Percentiles rank a stretch among this genome's conserved stretches.
Evolutionary conservation across 2,888 invertebrate species (phyloP).

Genomic region (Cephalotes varians): DNA sequence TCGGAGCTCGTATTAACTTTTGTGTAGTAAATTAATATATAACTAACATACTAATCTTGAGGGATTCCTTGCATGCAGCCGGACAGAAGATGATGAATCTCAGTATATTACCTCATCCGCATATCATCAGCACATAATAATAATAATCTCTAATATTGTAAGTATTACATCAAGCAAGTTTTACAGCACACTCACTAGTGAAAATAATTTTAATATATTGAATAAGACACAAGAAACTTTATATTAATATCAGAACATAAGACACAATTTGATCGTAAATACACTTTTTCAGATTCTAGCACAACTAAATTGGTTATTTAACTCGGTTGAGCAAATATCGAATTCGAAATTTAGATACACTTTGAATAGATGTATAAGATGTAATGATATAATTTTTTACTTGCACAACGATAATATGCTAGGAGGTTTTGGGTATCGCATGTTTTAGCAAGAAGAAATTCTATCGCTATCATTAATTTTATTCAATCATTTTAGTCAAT

Average conservation of each 20-base stretch:
- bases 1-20: conserved; percentile 50
- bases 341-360: not conserved
- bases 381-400: too few relatives aligned
- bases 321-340: not conserved
- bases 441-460: not conserved
- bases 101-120: conserved; percentile 79
- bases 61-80: conserved; percentile 84
- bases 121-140: conserved; percentile 79
- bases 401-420: not conserved
- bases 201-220: not conserved
- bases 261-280: not conserved
- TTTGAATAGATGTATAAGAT: not conserved
- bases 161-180: conserved; percentile 58
- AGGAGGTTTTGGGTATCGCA: not conserved
- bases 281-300: not conserved
- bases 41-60: conserved; percentile 74
- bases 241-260: not conserved
- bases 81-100: conserved; percentile 81
- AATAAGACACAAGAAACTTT: not conserved
- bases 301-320: not conserved
- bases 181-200: not conserved
- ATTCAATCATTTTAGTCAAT: too few relatives aligned
- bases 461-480: not conserved
- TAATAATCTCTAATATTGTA: conserved; percentile 61
- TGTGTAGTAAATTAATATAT: conserved; percentile 57